Conservation (phyloP, 2,113 vertebrate species). For the sheep (Ovis aries) region ARS-UI_Ramb_v3.0 NC_056056.1:131839501-131840000, state of each 20-base stretch:
- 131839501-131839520: neutral
- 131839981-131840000: too few species aligned
- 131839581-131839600: neutral
- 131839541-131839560: neutral
- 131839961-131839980: too few species aligned
- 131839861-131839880: too few species aligned
- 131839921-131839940: too few species aligned
- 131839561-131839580: neutral
- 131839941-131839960: too few species aligned
- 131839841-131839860: too few species aligned
- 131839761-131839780: neutral
- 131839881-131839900: too few species aligned
- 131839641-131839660: neutral
- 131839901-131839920: too few species aligned
- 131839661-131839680: neutral
- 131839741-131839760: neutral
- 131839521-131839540: neutral
- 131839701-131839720: neutral
- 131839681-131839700: neutral
- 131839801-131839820: neutral
- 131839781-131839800: neutral
- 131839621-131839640: neutral
- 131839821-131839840: too few species aligned
- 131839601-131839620: neutral
- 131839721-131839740: neutral